phyloP scores from a whole-genome alignment of 2,797 vertebrate species.

The Alosa sapidissima region DNA sequence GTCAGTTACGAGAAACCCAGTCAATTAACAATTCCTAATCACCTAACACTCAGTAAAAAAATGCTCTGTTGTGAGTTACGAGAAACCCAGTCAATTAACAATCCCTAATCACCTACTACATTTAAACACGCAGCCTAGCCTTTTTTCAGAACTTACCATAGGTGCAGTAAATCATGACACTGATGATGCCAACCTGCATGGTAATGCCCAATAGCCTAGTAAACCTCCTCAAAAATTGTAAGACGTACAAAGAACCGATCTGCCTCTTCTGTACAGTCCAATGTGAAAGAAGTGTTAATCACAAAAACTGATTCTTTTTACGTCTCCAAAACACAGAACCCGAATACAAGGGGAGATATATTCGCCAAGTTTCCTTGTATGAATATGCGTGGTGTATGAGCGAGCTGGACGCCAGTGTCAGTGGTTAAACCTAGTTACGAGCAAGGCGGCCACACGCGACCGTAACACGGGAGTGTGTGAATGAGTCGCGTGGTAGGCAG shows the following conservation, averaged over 20 bases:
- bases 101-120: too few relatives aligned
- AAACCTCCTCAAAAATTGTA: neutral
- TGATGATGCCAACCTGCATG: conserved; percentile 48
- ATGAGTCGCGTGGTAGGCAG: neutral
- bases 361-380: neutral
- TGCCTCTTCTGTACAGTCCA: neutral
- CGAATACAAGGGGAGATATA: neutral
- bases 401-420: neutral
- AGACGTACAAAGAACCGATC: neutral
- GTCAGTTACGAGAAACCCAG: too few relatives aligned
- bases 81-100: too few relatives aligned
- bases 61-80: too few relatives aligned
- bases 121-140: too few relatives aligned
- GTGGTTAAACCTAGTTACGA: neutral
- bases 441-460: neutral
- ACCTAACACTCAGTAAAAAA: too few relatives aligned
- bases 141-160: conserved; percentile 48
- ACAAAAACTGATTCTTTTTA: neutral
- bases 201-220: neutral
- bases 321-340: neutral
- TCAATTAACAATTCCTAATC: too few relatives aligned
- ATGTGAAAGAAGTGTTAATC: neutral
- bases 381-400: neutral
- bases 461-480: neutral
- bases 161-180: conserved; percentile 46